Conservation (phyloP, 1,140 invertebrate species). For the Atta cephalotes region DNA sequence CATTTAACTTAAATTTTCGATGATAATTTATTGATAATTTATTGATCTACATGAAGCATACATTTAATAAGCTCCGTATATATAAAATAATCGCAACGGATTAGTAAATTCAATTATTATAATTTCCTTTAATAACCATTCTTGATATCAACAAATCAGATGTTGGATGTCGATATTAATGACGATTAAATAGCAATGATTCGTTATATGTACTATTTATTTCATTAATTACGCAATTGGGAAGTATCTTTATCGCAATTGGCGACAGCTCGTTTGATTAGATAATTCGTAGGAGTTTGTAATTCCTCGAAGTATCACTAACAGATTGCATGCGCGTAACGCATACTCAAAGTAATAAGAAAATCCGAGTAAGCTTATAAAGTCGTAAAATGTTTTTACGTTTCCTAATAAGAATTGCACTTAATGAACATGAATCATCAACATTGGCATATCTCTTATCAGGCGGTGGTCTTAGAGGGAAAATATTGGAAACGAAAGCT, state of each 20-base stretch:
- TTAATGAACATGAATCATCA: slow-evolving; percentile 60
- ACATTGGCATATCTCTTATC: slow-evolving; percentile 77
- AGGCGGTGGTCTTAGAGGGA: slow-evolving; percentile 98
- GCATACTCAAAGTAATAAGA: neutral
- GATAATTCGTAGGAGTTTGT: slow-evolving; percentile 42
- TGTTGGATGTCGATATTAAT: slow-evolving; percentile 2
- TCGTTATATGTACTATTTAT: neutral
- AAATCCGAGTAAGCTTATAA: neutral
- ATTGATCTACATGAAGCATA: neutral
- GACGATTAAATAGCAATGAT: slow-evolving; percentile 3
- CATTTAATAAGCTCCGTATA: neutral
- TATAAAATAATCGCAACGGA: neutral
- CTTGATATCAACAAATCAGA: neutral
- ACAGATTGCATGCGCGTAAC: neutral
- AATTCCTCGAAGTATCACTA: slow-evolving; percentile 29
- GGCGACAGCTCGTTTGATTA: slow-evolving; percentile 41
- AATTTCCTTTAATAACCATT: slow-evolving; percentile 8
- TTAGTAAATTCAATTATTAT: neutral
- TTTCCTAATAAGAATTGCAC: slow-evolving; percentile 20
- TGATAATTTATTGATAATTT: too few relatives aligned
- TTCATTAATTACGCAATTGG: slow-evolving; percentile 39
- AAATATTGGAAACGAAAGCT: slow-evolving; percentile 99
- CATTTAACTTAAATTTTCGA: slow-evolving; percentile 18
- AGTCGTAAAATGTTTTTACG: slow-evolving; percentile 12
- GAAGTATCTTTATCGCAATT: slow-evolving; percentile 45